Conservation (phyloP, 2,888 invertebrate species). For the Cryptops parisi region DNA sequence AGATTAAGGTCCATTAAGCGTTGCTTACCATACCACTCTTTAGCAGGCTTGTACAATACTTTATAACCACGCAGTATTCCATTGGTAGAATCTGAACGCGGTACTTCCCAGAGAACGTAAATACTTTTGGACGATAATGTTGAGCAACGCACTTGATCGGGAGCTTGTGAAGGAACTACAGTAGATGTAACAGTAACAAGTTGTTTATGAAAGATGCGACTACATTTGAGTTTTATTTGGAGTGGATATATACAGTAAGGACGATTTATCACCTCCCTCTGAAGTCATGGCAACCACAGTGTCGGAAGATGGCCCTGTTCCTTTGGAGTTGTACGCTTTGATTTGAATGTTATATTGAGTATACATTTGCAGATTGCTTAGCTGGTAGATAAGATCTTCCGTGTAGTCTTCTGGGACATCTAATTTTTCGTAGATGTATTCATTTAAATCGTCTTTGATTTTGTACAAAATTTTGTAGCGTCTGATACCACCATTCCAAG, state of each 20-base stretch:
- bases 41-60: too few relatives aligned
- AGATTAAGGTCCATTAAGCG: too few relatives aligned
- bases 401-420: too few relatives aligned
- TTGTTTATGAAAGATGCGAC: neutral
- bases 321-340: constrained; percentile 9
- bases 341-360: constrained; percentile 7
- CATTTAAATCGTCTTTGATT: neutral
- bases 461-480: constrained; percentile 5
- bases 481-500: constrained; percentile 7
- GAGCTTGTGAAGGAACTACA: constrained; percentile 6
- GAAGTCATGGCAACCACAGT: constrained; percentile 7
- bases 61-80: constrained; percentile 12
- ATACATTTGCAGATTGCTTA: constrained; percentile 4
- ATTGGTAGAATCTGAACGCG: neutral
- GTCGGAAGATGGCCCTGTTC: neutral
- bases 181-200: too few relatives aligned
- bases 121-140: constrained; percentile 11
- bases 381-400: too few relatives aligned
- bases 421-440: neutral
- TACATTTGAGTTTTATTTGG: neutral
- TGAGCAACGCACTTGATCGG: constrained; percentile 5
- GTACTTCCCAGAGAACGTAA: constrained; percentile 6
- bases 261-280: too few relatives aligned
- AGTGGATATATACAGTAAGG: too few relatives aligned
- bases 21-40: constrained; percentile 11